Base-by-base conservation (phyloP, 1,140 invertebrate genomes). In the Apis dorsata region DNA sequence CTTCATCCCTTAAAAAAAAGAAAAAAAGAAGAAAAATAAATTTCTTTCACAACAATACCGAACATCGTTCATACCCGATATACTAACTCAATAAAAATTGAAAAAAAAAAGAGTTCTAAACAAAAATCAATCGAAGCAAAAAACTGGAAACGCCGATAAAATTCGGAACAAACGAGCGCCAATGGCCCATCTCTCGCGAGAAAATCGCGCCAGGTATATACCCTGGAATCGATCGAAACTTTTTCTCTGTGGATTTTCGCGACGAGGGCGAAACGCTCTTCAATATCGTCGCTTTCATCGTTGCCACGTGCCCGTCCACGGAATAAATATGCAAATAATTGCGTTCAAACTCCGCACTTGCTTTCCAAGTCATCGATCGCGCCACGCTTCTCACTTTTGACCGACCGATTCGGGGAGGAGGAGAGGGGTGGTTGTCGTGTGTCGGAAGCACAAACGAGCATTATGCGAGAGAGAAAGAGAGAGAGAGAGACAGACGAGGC, bases 261-360 rank as follows among this genome's bases (percentile, higher is more conserved):
- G 17, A 4, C 21, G 17, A 34, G 34, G 34, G 34, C 34, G 34
- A 21, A 59, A 8, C 24, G n/a, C 21, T 72, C 57, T 34, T 65
- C 60, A 1, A 85, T 51, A 66, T 73, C 66, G 55, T 1, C 51
- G 44, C 19, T 75, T 76, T 65, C 34, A 24, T 68, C 63, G 55
- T 24, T 9, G 1, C 66, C 65, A 62, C 57, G 24, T 34, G 49
- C 70, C 59, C 59, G n/a, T 24, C 49, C 24, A 9, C 55, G 44
- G 44, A 55, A 85, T 85, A 86, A 86, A 85, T 72, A 86, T 81
- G 77, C 78, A 81, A 86, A 86, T 85, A 85, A 68, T 85, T 63
- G 65, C 59, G 59, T 75, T 53, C 15, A 34, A 44, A 7, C 55
- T 17, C 69, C 28, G 8, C 24, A 21, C 28, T 80, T 74, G 68